Evolutionary conservation across 2,797 vertebrate genomes (phyloP).

Genomic region (Hylomyscus alleni): DNA sequence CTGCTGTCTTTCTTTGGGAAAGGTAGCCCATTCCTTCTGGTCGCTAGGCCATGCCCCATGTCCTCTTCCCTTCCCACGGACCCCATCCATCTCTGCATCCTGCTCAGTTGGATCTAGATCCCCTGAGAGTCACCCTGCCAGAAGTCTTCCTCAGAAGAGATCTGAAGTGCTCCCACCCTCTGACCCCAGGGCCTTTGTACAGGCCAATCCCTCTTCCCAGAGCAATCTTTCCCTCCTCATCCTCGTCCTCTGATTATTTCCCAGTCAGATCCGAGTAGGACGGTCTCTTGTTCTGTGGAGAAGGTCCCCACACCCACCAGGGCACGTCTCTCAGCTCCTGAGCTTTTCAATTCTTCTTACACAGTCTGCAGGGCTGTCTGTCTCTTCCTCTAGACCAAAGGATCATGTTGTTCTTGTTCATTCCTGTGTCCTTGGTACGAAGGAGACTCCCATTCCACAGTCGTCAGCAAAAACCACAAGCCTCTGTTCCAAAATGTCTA

Average conservation of each 20-base stretch:
- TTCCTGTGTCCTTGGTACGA: constrained; percentile 46
- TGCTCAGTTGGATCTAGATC: neutral
- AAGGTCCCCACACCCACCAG: neutral
- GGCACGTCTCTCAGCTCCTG: neutral
- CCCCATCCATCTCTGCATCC: neutral
- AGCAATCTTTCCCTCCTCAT: neutral
- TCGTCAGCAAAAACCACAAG: constrained; percentile 61
- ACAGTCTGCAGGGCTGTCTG: neutral
- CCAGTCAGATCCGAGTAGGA: neutral
- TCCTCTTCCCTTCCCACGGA: neutral
- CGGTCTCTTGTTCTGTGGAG: neutral
- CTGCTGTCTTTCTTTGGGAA: neutral
- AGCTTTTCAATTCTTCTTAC: neutral
- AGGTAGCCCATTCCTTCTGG: neutral
- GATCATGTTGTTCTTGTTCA: neutral
- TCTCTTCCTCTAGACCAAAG: neutral
- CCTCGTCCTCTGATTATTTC: neutral
- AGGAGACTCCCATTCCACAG: neutral
- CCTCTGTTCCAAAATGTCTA: neutral
- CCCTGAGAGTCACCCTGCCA: neutral
- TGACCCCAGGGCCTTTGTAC: constrained; percentile 69
- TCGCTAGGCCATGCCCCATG: neutral
- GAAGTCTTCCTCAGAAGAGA: neutral
- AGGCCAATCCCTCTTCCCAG: neutral
- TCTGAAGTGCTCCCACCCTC: neutral